phyloP scores from a whole-genome alignment of 2,113 vertebrate species.

The Pipa parva region DNA sequence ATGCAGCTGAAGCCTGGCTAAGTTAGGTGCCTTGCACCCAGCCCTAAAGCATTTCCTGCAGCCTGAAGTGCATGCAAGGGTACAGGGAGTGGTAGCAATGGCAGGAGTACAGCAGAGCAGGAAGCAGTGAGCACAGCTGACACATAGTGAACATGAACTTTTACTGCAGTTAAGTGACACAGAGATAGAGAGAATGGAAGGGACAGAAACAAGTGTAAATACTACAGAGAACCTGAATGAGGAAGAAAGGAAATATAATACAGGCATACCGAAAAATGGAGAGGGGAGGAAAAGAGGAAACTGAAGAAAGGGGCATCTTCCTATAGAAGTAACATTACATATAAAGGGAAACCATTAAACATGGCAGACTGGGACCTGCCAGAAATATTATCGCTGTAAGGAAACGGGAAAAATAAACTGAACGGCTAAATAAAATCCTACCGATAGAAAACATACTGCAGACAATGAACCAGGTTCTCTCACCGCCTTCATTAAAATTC shows the following conservation, averaged over 20 bases:
- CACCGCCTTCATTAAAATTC: no score
- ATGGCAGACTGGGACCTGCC: no score
- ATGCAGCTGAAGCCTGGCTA: constrained; percentile 23
- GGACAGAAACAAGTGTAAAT: constrained; percentile 43
- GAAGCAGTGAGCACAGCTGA: constrained; percentile 62
- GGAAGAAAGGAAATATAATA: constrained; percentile 14
- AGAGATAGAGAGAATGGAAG: not conserved
- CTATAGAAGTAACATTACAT: no score
- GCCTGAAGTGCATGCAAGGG: constrained; percentile 9
- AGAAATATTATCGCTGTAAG: no score
- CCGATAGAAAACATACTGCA: no score
- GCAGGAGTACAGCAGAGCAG: constrained; percentile 54
- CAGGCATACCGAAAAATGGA: not conserved
- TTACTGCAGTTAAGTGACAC: constrained; percentile 48
- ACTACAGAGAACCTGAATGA: constrained; percentile 17
- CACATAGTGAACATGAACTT: constrained; percentile 80
- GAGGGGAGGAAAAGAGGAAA: no score
- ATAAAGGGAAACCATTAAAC: no score
- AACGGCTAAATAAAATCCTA: no score
- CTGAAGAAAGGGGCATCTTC: no score
- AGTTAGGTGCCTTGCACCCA: not conserved
- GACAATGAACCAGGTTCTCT: no score
- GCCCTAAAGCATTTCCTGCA: constrained; percentile 7
- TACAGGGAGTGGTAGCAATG: constrained; percentile 16
- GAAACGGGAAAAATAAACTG: no score